Percentiles rank a stretch among this genome's conserved stretches.
These are phyloP conservation scores for Podilymbus podiceps DNA, from an alignment of 2,113 vertebrate species.

Conservation along the genomic window DNA sequence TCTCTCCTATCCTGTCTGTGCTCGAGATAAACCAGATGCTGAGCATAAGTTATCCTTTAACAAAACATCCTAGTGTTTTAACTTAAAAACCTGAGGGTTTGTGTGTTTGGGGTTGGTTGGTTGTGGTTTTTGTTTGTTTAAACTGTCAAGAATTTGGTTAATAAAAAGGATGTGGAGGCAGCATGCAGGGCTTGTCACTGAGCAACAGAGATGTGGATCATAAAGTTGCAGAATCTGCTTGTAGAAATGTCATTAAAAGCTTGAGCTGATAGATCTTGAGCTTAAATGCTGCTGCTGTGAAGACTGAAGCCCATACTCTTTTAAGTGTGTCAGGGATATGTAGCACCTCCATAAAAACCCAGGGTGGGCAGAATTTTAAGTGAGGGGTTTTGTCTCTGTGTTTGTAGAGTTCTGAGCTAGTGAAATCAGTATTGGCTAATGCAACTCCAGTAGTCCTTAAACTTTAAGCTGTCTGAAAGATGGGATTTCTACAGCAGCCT, in stretches of 20 bases:
- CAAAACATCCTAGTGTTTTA: background rate
- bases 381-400: background rate
- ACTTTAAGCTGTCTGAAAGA: background rate
- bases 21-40: background rate
- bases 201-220: background rate
- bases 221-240: background rate
- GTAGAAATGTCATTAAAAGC: background rate
- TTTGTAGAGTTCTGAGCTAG: background rate
- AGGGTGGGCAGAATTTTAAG: background rate
- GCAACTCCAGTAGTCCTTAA: background rate
- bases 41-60: conserved; percentile 18
- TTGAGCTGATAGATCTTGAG: background rate
- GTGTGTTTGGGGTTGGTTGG: no score
- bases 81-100: background rate
- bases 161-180: background rate
- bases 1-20: background rate
- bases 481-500: background rate
- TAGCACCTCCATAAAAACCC: background rate
- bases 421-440: background rate
- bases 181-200: background rate
- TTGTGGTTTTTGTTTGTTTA: background rate
- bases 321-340: background rate
- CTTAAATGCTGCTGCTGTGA: background rate
- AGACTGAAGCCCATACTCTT: background rate
- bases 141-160: background rate